A percentile compares a stretch with the other conserved stretches of the same genome.
These are phyloP conservation scores for Halictus rubicundus DNA, from an alignment of 1,140 invertebrate genomes.

Conservation along the genomic window DNA sequence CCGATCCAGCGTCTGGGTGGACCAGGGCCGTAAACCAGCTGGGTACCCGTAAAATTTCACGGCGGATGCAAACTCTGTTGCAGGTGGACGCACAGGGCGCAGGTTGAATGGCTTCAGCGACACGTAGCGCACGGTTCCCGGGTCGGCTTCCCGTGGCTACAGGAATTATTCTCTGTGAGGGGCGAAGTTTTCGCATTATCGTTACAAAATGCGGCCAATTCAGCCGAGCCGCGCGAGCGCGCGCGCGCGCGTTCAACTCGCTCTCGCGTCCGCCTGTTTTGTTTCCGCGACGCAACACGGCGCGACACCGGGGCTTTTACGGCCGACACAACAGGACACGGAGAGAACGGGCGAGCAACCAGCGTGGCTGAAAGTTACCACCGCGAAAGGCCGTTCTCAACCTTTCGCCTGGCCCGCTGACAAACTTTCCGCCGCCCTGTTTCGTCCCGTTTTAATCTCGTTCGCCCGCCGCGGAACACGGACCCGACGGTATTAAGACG, in stretches of 20 bases:
- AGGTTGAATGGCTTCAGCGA: not conserved
- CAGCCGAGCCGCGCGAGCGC: slow-evolving; percentile 4
- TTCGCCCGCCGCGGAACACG: not conserved
- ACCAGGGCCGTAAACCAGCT: slow-evolving; percentile 33
- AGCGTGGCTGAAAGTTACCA: slow-evolving; percentile 14
- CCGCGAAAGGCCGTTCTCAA: slow-evolving; percentile 19
- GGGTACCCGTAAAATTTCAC: slow-evolving; percentile 48
- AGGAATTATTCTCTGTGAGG: slow-evolving; percentile 18
- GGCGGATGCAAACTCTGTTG: slow-evolving; percentile 44
- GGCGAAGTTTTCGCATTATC: slow-evolving; percentile 60
- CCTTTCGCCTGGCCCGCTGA: not conserved
- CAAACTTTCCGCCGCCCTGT: slow-evolving; percentile 11
- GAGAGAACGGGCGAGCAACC: not conserved
- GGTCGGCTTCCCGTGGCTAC: not conserved
- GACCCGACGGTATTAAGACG: not conserved
- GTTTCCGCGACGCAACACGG: not conserved
- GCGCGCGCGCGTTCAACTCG: not conserved
- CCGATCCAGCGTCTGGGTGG: slow-evolving; percentile 19
- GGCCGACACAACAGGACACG: not conserved
- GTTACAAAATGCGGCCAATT: slow-evolving; percentile 51
- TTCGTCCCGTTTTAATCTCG: slow-evolving; percentile 12
- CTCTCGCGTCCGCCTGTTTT: slow-evolving; percentile 9
- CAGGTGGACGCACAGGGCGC: not conserved
- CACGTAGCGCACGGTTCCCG: slow-evolving; percentile 18
- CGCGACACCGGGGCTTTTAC: slow-evolving; percentile 1